A percentile compares a stretch with the other conserved stretches of the same genome.
These are phyloP conservation scores for Eristalis intricaria DNA, from an alignment of 2,888 invertebrate species.

Conservation along the genomic window DNA sequence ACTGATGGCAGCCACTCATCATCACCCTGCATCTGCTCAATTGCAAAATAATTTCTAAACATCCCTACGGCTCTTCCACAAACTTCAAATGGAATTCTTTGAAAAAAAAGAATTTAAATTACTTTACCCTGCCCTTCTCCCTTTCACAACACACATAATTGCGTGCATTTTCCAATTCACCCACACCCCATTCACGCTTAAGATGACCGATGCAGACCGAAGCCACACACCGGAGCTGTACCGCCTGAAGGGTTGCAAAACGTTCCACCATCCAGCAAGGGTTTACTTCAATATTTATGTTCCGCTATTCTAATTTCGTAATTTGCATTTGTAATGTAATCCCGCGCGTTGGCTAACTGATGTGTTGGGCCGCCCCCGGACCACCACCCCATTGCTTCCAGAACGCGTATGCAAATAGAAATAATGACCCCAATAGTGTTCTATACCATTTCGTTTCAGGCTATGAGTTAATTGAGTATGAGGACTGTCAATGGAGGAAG, in stretches of 20 bases:
- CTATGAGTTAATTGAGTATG: conserved; percentile 54
- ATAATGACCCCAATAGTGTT: conserved; percentile 2
- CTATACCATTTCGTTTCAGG: background rate
- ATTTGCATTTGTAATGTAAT: conserved; percentile 69
- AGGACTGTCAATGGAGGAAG: conserved; percentile 40
- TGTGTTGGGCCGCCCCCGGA: conserved; percentile 10
- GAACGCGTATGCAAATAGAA: conserved; percentile 39
- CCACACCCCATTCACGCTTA: background rate
- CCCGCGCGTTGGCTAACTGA: conserved; percentile 37
- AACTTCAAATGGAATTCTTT: conserved; percentile 29
- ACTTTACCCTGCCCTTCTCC: background rate
- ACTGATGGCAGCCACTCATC: conserved; percentile 38
- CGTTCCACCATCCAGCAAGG: background rate
- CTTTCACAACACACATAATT: background rate
- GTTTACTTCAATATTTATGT: conserved; percentile 48
- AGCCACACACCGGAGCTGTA: background rate
- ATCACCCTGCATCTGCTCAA: background rate
- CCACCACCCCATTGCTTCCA: background rate
- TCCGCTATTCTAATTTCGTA: conserved; percentile 62
- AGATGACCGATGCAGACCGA: conserved; percentile 30
- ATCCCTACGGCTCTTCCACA: conserved; percentile 26
- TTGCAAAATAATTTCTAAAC: conserved; percentile 47
- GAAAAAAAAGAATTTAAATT: conserved; percentile 17
- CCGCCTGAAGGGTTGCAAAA: conserved; percentile 39
- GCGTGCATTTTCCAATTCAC: background rate